Base-by-base conservation (phyloP, 2,797 vertebrate genomes). In the Anabacerthia variegaticeps region DNA sequence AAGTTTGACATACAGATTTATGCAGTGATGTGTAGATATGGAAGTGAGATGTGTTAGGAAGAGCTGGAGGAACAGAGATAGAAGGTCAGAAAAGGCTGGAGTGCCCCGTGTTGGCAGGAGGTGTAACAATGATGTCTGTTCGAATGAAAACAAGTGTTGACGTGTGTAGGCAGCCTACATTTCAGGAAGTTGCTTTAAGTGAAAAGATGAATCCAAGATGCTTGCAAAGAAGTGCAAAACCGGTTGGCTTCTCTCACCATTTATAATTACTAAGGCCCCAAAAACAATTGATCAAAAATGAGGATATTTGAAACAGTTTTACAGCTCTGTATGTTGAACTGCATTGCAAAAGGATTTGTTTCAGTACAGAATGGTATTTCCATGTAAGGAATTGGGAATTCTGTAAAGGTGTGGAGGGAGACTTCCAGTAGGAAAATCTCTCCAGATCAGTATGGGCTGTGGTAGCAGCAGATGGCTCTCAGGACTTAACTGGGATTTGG, bases 31-130 rank as follows among this genome's bases (percentile, higher is more conserved):
- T 73, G 34, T 54, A 69, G 76, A 37, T 37, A 15, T 82, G 37
- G 36, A 73, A 63, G 41, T 43, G 58, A 56, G 19, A 28, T 14
- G 10, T 36, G 28, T 44, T 48, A 44, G 65, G 59, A 58, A 23
- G 27, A 63, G 28, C 26, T 84, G 58, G 24, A 81, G 32, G 37
- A 88, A 32, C 7, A 80, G 46, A 32, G 12, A 30, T 34, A 24
- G 41, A 27, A 39, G 5, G 7, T 6, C 20, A 41, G 44, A 49
- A 63, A 56, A 54, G 41, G 12, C 18, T 85, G 62, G 22, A 73
- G 32, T 72, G 61, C 5, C n/a, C 8, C 0, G 0, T 39, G 5
- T 61, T 68, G 37, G 30, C 37, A 3, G 2, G 34, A 76, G 18
- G 4, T 68, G 15, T 43, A 54, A 80, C 15, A 32, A 37, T 58